Conservation (phyloP, 2,888 invertebrate species). For the Limnephilus rhombicus region DNA sequence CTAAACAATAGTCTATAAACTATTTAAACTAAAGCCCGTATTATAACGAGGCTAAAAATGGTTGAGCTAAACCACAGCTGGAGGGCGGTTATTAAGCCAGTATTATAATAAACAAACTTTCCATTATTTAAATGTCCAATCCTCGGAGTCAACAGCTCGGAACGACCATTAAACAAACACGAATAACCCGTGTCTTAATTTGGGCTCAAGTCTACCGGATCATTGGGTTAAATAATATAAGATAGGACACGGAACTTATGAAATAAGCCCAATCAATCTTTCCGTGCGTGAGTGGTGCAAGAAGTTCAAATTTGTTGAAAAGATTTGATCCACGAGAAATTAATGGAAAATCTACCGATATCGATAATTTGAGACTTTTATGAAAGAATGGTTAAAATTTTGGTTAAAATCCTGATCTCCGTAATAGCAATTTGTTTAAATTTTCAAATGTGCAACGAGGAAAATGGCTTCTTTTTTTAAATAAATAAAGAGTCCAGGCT, state of each 20-base stretch:
- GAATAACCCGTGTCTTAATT: slow-evolving; percentile 28
- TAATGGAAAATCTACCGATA: too few relatives aligned
- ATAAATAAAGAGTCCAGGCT: too few relatives aligned
- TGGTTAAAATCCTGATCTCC: too few relatives aligned
- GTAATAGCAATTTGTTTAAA: too few relatives aligned
- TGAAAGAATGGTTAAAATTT: too few relatives aligned
- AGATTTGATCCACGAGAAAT: too few relatives aligned
- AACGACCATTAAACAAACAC: slow-evolving; percentile 32
- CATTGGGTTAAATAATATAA: not conserved
- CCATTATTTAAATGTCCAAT: not conserved
- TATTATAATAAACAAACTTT: slow-evolving; percentile 1
- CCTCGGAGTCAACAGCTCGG: not conserved
- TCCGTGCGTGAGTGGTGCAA: too few relatives aligned
- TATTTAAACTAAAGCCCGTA: not conserved
- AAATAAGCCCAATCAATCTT: not conserved
- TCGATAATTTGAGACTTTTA: too few relatives aligned
- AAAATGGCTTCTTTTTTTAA: too few relatives aligned
- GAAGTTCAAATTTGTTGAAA: too few relatives aligned
- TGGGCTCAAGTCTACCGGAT: slow-evolving; percentile 8
- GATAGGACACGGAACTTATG: not conserved
- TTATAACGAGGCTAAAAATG: not conserved
- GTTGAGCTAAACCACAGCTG: not conserved
- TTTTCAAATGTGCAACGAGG: too few relatives aligned
- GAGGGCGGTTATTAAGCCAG: not conserved
- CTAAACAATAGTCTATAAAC: not conserved